Evolutionary conservation across 2,113 vertebrate species (phyloP).

Genomic region (Lynx canadensis): DNA sequence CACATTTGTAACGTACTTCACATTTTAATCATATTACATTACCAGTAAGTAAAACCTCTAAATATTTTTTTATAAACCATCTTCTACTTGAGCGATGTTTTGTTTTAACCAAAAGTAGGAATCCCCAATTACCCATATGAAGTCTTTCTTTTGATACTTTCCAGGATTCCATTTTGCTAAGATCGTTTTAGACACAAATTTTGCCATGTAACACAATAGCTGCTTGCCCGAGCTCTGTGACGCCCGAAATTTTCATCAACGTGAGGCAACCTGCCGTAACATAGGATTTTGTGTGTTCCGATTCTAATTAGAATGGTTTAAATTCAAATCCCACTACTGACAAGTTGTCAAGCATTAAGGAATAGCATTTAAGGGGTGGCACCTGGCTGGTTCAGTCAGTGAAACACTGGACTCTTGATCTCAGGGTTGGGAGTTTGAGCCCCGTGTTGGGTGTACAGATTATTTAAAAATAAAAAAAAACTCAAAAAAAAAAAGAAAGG

Average conservation of each 20-base stretch:
- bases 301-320: neutral
- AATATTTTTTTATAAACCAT: neutral
- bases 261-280: neutral
- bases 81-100: neutral
- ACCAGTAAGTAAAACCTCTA: constrained; percentile 29
- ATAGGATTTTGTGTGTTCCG: neutral
- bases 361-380: neutral
- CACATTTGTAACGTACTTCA: constrained; percentile 7
- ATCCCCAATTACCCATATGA: neutral
- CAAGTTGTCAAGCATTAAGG: neutral
- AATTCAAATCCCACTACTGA: neutral
- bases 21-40: constrained; percentile 2
- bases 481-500: neutral
- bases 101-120: constrained; percentile 30
- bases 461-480: neutral
- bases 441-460: neutral
- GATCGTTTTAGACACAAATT: neutral
- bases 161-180: constrained; percentile 15
- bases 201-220: neutral
- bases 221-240: neutral
- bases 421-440: neutral
- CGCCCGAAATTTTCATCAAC: neutral
- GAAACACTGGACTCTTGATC: neutral
- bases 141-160: constrained; percentile 17
- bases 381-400: neutral